These are phyloP conservation scores for Daktulosphaira vitifoliae DNA, from an alignment of 1,140 invertebrate species.

Conservation along the genomic window DNA sequence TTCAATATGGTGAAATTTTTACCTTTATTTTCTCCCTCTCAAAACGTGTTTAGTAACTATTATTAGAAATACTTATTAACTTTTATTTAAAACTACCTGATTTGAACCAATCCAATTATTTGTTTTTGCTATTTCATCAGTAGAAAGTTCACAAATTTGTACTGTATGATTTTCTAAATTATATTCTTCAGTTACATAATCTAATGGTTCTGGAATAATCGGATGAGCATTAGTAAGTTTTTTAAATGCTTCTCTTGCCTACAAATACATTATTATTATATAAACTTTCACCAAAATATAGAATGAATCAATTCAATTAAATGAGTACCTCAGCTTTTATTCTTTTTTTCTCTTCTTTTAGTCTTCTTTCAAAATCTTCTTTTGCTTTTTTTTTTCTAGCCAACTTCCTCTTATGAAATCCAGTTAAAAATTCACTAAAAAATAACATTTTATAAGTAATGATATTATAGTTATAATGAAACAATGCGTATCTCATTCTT, in stretches of 20 bases:
- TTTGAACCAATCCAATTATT: conserved; percentile 63
- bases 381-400: conserved; percentile 60
- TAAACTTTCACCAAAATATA: conserved; percentile 3
- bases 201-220: conserved; percentile 56
- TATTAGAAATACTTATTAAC: conserved; percentile 24
- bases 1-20: too few relatives aligned
- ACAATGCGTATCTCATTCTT: too few relatives aligned
- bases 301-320: not conserved
- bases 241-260: conserved; percentile 57
- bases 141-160: conserved; percentile 60
- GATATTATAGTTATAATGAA: not conserved
- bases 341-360: conserved; percentile 64
- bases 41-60: too few relatives aligned
- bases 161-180: conserved; percentile 65
- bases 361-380: conserved; percentile 55
- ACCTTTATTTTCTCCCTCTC: too few relatives aligned
- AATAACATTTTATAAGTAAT: not conserved
- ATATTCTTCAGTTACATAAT: conserved; percentile 57
- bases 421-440: conserved; percentile 60
- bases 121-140: conserved; percentile 54
- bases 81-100: conserved; percentile 42
- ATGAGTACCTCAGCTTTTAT: conserved; percentile 57
- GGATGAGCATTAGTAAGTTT: conserved; percentile 54
- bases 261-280: conserved; percentile 31
- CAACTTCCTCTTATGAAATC: conserved; percentile 66